These are phyloP conservation scores for Trinectes maculatus DNA, from an alignment of 2,113 vertebrate genomes.

Conservation along the genomic window DNA sequence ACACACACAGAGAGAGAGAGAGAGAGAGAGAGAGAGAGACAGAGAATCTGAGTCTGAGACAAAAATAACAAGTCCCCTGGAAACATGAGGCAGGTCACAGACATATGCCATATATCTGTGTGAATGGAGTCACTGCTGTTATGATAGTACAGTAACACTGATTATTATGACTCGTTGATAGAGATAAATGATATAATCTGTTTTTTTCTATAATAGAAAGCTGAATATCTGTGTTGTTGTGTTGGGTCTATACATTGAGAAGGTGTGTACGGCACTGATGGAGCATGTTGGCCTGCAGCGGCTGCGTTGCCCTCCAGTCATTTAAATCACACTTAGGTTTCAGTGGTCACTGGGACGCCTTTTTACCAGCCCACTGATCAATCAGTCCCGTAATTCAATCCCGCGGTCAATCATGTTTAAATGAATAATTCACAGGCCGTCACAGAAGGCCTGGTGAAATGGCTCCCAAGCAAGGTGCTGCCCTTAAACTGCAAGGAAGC, in stretches of 20 bases:
- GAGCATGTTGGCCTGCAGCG: neutral
- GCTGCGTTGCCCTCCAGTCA: conserved; percentile 47
- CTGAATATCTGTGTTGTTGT: too few species aligned
- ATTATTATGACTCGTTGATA: conserved; percentile 34
- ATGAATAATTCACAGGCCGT: conserved; percentile 75
- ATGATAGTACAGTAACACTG: conserved; percentile 5
- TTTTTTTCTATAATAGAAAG: too few species aligned
- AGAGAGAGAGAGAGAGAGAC: too few species aligned
- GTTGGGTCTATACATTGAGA: too few species aligned
- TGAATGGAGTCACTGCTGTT: conserved; percentile 16
- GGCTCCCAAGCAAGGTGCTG: conserved; percentile 32
- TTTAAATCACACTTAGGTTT: conserved; percentile 70
- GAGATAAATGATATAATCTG: too few species aligned
- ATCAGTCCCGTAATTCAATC: conserved; percentile 74
- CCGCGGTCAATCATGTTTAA: conserved; percentile 73
- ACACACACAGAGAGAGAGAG: too few species aligned
- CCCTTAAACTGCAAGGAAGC: conserved; percentile 28
- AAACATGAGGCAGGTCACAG: conserved; percentile 28
- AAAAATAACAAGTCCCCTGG: conserved; percentile 30
- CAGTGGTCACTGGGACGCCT: conserved; percentile 65
- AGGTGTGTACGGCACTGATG: neutral
- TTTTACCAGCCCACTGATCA: conserved; percentile 74
- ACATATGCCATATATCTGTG: conserved; percentile 13
- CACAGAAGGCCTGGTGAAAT: conserved; percentile 62
- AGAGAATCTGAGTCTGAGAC: conserved; percentile 21